Evolutionary conservation across 2,888 invertebrate genomes (phyloP), one percentile per base, ranked within the genome.

Genomic region (Ectemnius lituratus): DNA sequence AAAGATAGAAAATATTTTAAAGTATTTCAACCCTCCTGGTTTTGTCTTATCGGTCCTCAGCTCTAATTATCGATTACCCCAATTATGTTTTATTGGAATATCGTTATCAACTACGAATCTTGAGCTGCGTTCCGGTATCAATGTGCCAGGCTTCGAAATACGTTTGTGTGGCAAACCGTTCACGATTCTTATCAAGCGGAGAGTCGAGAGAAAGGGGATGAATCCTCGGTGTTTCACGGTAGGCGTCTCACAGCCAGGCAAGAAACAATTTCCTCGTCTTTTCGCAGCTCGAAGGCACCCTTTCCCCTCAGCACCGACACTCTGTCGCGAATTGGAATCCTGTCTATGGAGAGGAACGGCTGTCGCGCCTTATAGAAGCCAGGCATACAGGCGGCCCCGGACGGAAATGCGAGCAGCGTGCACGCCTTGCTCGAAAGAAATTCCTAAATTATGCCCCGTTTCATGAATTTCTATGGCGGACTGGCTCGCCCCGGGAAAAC

Each of bases 231-330:
- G 57, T 69, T 73, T 68, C 65, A 60, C 67, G 63, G 61, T 45
- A 16, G 63, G 58, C 67, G 59, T 70, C 68, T 68, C 73, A 45
- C 62, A 37, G 23, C 52, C 63, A 28, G 65, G 62, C 63, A 49
- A 73, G 79, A 79, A 78, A 78, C 80, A 79, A 80, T 82, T 82
- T 80, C 79, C 76, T 65, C 75, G 69, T 75, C 67, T 76, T 64
- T 37, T 37, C 37, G 37, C 11, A 8, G 37, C 37, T 37, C 37
- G 8, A 11, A 4, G 37, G 8, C 8, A 37, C 37, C 37, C 76
- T 62, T 47, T 72, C 69, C 59, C 73, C 52, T 67, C 64, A 49
- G 14, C 56, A 46, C 66, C 77, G 63, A 67, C 49, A 49, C 61
- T 23, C 62, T 52, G 49, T 60, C 47, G 45, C n/a, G 60, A 78